Conservation (phyloP, 2,797 vertebrate genomes). For the Pangasius larnaudii region DNA sequence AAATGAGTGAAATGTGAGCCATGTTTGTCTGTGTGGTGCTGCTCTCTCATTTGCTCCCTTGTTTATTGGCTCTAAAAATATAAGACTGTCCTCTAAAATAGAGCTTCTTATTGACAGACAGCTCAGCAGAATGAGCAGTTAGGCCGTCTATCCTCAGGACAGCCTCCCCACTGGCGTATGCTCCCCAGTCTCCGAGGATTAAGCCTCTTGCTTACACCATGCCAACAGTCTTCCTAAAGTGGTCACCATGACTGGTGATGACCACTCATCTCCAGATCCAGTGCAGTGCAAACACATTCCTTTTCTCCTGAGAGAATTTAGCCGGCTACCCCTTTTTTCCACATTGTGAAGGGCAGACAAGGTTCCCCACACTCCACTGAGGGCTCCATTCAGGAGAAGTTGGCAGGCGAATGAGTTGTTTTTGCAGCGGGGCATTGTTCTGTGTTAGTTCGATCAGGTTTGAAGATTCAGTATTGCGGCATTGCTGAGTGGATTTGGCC, state of each 20-base stretch:
- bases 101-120: constrained; percentile 63
- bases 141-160: constrained; percentile 34
- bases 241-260: constrained; percentile 40
- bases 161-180: not conserved
- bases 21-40: constrained; percentile 62
- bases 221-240: constrained; percentile 40
- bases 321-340: constrained; percentile 39
- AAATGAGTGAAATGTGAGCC: constrained; percentile 70
- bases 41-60: constrained; percentile 62
- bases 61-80: constrained; percentile 80
- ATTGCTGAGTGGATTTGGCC: constrained; percentile 59
- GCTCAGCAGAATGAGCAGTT: constrained; percentile 62
- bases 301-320: constrained; percentile 53
- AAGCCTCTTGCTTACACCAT: constrained; percentile 28
- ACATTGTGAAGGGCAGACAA: constrained; percentile 47
- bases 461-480: constrained; percentile 56
- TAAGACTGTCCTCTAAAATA: constrained; percentile 70
- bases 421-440: constrained; percentile 54
- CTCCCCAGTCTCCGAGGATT: constrained; percentile 36
- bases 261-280: constrained; percentile 31
- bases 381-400: constrained; percentile 55
- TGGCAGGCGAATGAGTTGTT: constrained; percentile 48
- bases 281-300: constrained; percentile 38
- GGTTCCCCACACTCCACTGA: constrained; percentile 49
- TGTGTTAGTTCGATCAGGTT: constrained; percentile 49